Evolutionary conservation across 2,113 vertebrate species (phyloP).

Genomic region (Campylorhamphus procurvoides): DNA sequence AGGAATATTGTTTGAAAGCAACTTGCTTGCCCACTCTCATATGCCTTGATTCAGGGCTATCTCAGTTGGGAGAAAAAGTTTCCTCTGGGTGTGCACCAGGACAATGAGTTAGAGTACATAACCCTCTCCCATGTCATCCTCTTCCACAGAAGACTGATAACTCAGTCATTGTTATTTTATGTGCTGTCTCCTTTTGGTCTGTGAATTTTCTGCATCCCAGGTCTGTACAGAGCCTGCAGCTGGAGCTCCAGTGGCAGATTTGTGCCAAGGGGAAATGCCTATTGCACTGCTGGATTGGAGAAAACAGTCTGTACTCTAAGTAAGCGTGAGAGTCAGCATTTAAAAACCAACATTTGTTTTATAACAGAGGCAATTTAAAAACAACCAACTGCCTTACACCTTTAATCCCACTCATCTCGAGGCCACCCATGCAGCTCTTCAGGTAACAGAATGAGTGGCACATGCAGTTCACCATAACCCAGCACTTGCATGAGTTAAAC

Average conservation of each 20-base stretch:
- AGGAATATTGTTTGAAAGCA: conserved; percentile 46
- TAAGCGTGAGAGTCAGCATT: not conserved
- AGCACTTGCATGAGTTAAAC: not conserved
- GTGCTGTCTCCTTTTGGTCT: not conserved
- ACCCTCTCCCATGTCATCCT: not conserved
- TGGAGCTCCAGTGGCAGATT: not conserved
- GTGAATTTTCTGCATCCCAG: not conserved
- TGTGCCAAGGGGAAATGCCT: not conserved
- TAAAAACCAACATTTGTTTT: not conserved
- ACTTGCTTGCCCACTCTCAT: not conserved
- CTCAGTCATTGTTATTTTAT: not conserved
- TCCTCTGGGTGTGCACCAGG: not conserved
- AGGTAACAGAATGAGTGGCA: not conserved
- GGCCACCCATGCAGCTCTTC: not conserved
- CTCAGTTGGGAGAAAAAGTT: not conserved
- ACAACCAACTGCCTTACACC: not conserved
- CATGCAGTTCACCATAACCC: not conserved
- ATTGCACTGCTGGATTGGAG: not conserved
- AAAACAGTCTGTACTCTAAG: not conserved
- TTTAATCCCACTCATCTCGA: not conserved
- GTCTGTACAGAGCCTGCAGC: not conserved
- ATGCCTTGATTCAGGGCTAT: not conserved
- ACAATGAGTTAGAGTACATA: not conserved
- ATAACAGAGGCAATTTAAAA: not conserved
- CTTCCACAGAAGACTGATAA: not conserved